phyloP scores from a whole-genome alignment of 2,113 vertebrate species.

The Cebidichthys violaceus region DNA sequence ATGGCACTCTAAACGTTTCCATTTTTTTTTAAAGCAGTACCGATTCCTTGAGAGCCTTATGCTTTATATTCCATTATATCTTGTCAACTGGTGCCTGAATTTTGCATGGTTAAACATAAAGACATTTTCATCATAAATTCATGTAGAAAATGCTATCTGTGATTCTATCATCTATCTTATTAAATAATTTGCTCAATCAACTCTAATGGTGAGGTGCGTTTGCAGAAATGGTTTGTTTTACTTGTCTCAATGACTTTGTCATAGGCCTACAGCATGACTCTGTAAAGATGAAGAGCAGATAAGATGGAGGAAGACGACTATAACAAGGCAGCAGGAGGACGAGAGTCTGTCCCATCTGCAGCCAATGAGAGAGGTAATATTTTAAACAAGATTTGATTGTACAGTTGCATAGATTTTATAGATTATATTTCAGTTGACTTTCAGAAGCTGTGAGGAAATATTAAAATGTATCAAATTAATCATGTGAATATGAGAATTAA shows the following conservation, averaged over 20 bases:
- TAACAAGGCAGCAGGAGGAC: not conserved
- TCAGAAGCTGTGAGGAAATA: not conserved
- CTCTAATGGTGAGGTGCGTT: not conserved
- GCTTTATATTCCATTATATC: no score
- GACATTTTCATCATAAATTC: no score
- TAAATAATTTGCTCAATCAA: not conserved
- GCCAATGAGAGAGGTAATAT: not conserved
- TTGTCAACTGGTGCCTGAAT: no score
- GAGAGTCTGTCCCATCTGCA: not conserved
- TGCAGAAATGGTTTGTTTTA: not conserved
- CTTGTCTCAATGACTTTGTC: not conserved
- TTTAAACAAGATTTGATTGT: not conserved
- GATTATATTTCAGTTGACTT: not conserved
- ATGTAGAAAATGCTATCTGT: no score
- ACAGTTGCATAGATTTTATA: not conserved
- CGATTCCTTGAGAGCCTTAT: no score
- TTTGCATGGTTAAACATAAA: no score
- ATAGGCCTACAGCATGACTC: not conserved
- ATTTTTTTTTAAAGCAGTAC: no score
- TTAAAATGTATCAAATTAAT: not conserved
- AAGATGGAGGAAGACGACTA: not conserved
- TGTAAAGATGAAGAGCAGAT: not conserved
- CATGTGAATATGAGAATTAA: not conserved
- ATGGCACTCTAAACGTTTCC: no score
- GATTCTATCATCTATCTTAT: not conserved